Conservation (phyloP, 2,888 invertebrate species). For the Morpho achilles region DNA sequence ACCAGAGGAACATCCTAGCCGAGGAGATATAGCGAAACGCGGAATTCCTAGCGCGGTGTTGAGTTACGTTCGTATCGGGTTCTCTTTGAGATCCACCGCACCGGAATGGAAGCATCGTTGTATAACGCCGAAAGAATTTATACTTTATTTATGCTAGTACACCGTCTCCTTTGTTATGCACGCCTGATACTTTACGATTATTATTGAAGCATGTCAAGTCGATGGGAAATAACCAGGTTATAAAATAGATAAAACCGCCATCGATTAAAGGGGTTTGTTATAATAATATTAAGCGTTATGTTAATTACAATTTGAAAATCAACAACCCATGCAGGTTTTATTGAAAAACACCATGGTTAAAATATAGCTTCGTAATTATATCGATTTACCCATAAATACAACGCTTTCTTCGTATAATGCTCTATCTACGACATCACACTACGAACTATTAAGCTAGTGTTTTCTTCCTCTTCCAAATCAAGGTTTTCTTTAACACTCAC, state of each 20-base stretch:
- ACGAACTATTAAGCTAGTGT: too few species aligned
- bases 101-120: constrained; percentile 46
- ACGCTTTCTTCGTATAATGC: too few species aligned
- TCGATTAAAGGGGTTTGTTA: background rate
- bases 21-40: constrained; percentile 47
- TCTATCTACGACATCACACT: too few species aligned
- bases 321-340: too few species aligned
- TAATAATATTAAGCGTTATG: too few species aligned
- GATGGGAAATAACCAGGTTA: constrained; percentile 19
- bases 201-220: constrained; percentile 35
- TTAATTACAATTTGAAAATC: too few species aligned
- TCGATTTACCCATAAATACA: too few species aligned
- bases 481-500: too few species aligned
- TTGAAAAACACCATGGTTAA: too few species aligned
- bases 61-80: constrained; percentile 55
- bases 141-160: constrained; percentile 38
- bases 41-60: constrained; percentile 57
- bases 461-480: too few species aligned
- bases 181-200: constrained; percentile 46
- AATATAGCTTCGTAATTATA: too few species aligned
- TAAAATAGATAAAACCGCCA: background rate
- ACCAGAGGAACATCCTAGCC: constrained; percentile 40
- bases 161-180: constrained; percentile 40
- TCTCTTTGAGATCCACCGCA: constrained; percentile 56
- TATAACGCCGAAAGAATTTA: constrained; percentile 39